Evolutionary conservation across 2,888 invertebrate species (phyloP), one percentile per base, ranked within the genome.

Genomic region (Hyposoter dolosus): DNA sequence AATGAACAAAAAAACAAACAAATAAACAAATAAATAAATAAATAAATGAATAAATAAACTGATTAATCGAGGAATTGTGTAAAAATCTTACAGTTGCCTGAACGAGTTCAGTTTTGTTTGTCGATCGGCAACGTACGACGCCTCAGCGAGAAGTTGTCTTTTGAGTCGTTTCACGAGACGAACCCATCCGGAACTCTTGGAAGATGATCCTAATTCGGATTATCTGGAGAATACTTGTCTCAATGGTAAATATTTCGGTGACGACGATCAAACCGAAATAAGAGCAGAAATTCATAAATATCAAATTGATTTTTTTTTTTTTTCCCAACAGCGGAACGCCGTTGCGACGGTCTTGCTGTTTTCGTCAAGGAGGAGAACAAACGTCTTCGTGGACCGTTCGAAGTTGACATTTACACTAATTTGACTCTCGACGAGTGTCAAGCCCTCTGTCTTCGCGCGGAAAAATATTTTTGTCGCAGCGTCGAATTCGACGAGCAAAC

Each of bases 291-390:
- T 23, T 28, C 23, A 28, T 23, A 3, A 28, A 60, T 12, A 28
- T 3, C 5, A 1, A 28, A 60, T 15, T 5, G 3, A 47, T 17
- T 47, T 53, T 53, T 40, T 40, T 1, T 35, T 84, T 45, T 23
- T 63, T n/a, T n/a, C n/a, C 35, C 4, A 17, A 47, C 90, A 98
- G 98, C 97, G 90, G 98, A 98, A 93, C 95, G 98, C 88, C 96
- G 98, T 74, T 98, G 98, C 92, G 98, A 98, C 91, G 98, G 98
- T 0, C 94, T 98, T 71, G 97, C 97, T 2, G 97, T 98, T 10
- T 98, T 98, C 92, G 97, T 98, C 47, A 98, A 98, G 94, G 98
- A 98, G 94, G 98, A 98, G 94, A 98, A 98, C 92, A 98, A 97
- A 94, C 96, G 98, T 47, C 95, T 98, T 7, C 97, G 97, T 40